Evolutionary conservation across 1,140 invertebrate species (phyloP).

Genomic region (Helicoverpa armigera): DNA sequence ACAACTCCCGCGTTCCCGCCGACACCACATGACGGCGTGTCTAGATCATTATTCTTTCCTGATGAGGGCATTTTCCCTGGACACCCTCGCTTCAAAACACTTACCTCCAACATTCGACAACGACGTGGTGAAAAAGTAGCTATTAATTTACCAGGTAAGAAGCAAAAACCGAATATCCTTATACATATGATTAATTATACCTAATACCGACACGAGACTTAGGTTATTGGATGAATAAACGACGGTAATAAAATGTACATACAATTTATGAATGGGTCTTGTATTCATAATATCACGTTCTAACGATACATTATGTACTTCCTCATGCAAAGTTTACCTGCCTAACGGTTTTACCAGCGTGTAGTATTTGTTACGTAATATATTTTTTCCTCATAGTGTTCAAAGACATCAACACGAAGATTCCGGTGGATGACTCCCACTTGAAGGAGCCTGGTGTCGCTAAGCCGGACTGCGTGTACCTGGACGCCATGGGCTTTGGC

Average conservation of each 20-base stretch:
- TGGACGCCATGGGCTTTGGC: constrained; percentile 99
- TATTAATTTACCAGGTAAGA: constrained; percentile 97
- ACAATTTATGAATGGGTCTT: background rate
- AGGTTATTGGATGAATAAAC: background rate
- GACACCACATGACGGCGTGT: constrained; percentile 90
- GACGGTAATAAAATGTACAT: background rate
- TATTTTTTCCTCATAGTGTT: constrained; percentile 90
- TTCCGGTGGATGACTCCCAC: constrained; percentile 91
- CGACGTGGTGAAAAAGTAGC: constrained; percentile 97
- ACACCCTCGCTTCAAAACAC: constrained; percentile 98
- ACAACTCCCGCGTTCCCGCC: constrained; percentile 92
- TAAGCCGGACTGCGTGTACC: constrained; percentile 95
- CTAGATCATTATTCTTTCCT: constrained; percentile 97
- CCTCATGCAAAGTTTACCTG: constrained; percentile 7
- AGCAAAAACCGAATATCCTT: background rate
- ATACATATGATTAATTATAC: background rate
- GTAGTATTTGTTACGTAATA: background rate
- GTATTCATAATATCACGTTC: background rate
- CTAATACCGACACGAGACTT: background rate
- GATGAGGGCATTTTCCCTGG: constrained; percentile 97
- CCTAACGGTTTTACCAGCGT: constrained; percentile 22
- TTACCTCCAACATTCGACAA: constrained; percentile 97
- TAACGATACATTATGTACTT: background rate
- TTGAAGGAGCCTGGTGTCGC: constrained; percentile 87
- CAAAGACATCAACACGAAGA: constrained; percentile 95